Conservation (phyloP, 2,797 vertebrate genomes). For the Chaetodon trifasciatus region DNA sequence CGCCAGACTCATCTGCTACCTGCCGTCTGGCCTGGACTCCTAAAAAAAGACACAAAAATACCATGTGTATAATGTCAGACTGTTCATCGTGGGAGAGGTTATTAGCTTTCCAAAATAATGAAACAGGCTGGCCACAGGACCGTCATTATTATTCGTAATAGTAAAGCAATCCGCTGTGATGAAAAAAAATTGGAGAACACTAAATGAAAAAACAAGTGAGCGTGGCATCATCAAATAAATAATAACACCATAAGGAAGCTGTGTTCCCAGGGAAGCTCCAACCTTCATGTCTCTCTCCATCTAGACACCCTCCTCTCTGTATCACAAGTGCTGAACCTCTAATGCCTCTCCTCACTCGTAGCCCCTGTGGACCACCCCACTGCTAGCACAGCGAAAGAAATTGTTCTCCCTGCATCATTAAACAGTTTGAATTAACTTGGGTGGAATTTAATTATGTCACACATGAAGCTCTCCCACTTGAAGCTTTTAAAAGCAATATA, state of each 20-base stretch:
- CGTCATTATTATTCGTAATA: background rate
- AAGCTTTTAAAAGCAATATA: conserved; percentile 80
- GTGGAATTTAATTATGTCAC: conserved; percentile 86
- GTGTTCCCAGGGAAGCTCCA: conserved; percentile 54
- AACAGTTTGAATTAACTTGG: conserved; percentile 85
- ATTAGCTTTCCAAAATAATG: conserved; percentile 53
- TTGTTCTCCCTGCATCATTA: conserved; percentile 85
- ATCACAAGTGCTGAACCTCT: conserved; percentile 69
- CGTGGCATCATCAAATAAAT: conserved; percentile 40
- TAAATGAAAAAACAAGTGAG: background rate
- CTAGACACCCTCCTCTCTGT: conserved; percentile 46
- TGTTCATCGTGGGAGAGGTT: conserved; percentile 46
- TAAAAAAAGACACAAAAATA: conserved; percentile 67
- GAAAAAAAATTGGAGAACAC: background rate
- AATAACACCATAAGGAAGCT: conserved; percentile 24
- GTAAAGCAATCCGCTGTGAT: background rate
- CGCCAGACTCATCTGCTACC: conserved; percentile 75
- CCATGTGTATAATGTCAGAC: conserved; percentile 45
- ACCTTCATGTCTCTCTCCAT: conserved; percentile 62
- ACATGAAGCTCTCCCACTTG: conserved; percentile 79
- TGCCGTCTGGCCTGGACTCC: conserved; percentile 65
- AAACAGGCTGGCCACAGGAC: conserved; percentile 28
- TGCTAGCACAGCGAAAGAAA: conserved; percentile 78
- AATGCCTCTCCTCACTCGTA: conserved; percentile 67
- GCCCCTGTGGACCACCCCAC: conserved; percentile 71